phyloP scores from a whole-genome alignment of 2,797 vertebrate species.

The Limosa lapponica region DNA sequence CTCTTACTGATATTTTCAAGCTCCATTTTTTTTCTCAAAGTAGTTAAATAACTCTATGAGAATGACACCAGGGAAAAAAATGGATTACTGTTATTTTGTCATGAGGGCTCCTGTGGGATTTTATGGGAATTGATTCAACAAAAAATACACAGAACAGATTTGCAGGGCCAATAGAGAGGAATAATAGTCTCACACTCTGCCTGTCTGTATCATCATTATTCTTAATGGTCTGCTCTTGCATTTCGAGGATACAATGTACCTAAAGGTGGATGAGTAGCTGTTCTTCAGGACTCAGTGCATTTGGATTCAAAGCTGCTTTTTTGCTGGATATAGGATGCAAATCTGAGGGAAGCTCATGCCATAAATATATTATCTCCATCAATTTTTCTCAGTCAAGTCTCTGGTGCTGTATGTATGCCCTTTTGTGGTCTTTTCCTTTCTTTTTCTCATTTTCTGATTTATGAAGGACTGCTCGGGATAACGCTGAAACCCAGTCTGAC shows the following conservation, averaged over 20 bases:
- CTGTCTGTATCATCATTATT: neutral
- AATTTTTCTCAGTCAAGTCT: neutral
- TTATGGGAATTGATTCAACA: neutral
- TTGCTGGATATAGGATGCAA: neutral
- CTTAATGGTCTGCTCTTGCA: neutral
- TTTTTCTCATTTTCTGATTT: neutral
- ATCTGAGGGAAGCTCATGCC: neutral
- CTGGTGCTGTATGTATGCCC: fast-evolving
- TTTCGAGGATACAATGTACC: neutral
- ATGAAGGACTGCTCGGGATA: neutral
- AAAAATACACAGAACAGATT: neutral
- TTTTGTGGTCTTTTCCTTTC: neutral
- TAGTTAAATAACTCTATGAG: neutral
- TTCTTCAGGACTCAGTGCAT: neutral
- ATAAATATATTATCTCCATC: neutral
- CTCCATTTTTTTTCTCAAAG: neutral
- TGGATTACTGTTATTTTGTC: neutral
- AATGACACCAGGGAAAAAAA: neutral
- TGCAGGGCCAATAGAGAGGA: neutral
- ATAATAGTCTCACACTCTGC: neutral
- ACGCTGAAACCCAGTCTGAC: neutral
- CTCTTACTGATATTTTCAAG: neutral
- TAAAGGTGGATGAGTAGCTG: neutral
- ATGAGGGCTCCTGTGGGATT: neutral
- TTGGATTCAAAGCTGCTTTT: neutral